A percentile compares a stretch with the other conserved stretches of the same genome.
Evolutionary conservation across 2,113 vertebrate genomes (phyloP).

Genomic region (Ia io): DNA sequence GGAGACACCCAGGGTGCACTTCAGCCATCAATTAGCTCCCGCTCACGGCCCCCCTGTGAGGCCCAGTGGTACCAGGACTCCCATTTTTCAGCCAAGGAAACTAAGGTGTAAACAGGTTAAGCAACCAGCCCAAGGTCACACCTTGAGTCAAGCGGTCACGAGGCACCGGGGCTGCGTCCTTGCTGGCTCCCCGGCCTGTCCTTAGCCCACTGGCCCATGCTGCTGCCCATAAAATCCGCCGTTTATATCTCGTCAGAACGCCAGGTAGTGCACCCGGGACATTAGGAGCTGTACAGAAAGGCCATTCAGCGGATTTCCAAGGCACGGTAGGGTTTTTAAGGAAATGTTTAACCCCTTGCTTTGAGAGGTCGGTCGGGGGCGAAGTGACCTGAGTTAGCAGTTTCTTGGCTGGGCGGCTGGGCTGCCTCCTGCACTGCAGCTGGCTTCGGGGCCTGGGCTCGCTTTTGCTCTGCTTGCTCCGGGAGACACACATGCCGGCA

Average conservation of each 20-base stretch:
- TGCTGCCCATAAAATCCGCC: slow-evolving; percentile 71
- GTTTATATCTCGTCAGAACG: slow-evolving; percentile 71
- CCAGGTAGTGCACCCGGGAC: slow-evolving; percentile 62
- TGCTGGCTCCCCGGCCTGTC: slow-evolving; percentile 76
- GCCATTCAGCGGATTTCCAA: slow-evolving; percentile 76
- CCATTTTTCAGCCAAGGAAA: slow-evolving; percentile 79
- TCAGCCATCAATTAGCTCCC: slow-evolving; percentile 74
- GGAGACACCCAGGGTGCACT: slow-evolving; percentile 71
- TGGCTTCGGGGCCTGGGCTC: background rate
- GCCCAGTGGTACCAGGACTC: slow-evolving; percentile 69
- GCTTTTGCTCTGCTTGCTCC: background rate
- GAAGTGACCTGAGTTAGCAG: slow-evolving; percentile 19
- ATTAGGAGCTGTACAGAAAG: slow-evolving; percentile 51
- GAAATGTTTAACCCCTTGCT: slow-evolving; percentile 69
- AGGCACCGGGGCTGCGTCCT: slow-evolving; percentile 52
- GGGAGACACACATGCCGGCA: background rate
- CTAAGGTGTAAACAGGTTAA: slow-evolving; percentile 78
- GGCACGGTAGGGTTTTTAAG: slow-evolving; percentile 73
- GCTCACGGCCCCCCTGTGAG: slow-evolving; percentile 74
- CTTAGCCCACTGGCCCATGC: slow-evolving; percentile 80
- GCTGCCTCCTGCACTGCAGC: background rate
- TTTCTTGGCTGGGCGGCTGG: background rate
- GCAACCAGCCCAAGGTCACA: slow-evolving; percentile 74
- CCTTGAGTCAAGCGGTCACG: slow-evolving; percentile 69
- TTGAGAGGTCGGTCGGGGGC: slow-evolving; percentile 39